These are phyloP conservation scores for Ctenosaura bakeri DNA, from an alignment of 2,797 vertebrate species.

Conservation along the genomic window DNA sequence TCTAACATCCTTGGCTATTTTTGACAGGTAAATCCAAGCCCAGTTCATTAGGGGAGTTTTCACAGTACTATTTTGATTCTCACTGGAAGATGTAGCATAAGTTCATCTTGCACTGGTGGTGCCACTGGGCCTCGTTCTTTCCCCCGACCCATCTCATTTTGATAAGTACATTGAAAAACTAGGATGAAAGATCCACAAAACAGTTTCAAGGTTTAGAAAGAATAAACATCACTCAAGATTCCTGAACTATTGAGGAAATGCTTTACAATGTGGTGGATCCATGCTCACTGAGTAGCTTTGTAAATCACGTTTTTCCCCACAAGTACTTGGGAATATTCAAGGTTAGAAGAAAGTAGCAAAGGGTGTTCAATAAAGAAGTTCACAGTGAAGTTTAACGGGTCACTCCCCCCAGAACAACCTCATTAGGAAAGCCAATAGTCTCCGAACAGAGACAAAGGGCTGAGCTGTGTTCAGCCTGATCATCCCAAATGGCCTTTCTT, in stretches of 20 bases:
- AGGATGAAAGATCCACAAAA: background rate
- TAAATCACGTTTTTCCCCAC: background rate
- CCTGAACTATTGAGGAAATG: background rate
- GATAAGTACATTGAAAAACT: background rate
- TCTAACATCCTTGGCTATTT: background rate
- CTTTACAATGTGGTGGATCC: background rate
- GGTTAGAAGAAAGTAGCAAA: background rate
- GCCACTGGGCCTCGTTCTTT: background rate
- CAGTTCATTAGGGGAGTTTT: background rate
- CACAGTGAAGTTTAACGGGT: too few species aligned
- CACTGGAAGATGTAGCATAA: background rate
- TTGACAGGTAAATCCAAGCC: background rate
- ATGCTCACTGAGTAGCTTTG: background rate
- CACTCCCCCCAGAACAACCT: background rate
- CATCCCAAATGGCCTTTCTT: background rate
- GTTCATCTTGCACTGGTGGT: background rate
- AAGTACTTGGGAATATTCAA: background rate
- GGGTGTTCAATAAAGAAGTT: too few species aligned
- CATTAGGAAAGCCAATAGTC: background rate
- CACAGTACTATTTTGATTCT: background rate
- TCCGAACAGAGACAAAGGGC: background rate
- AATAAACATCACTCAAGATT: background rate
- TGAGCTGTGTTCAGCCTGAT: background rate
- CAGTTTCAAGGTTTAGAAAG: background rate
- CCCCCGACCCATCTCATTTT: too few species aligned